Base-by-base conservation (phyloP, 2,113 vertebrate genomes). In the Acanthisitta chloris region DNA sequence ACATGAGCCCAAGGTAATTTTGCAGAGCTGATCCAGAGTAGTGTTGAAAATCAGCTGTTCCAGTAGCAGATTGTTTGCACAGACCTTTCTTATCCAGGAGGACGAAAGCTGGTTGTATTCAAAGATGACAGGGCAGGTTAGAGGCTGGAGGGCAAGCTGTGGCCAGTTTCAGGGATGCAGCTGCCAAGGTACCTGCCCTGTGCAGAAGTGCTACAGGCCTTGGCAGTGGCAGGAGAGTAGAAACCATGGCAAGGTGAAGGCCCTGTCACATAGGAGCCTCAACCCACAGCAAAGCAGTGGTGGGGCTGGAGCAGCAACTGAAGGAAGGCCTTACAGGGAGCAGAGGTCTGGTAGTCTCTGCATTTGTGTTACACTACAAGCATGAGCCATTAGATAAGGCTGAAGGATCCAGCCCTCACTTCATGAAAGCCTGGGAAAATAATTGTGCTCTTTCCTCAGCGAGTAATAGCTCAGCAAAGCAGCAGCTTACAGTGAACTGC, bases 391-490 rank as follows among this genome's bases (percentile, higher is more conserved):
- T 78, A 46, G 65, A 49, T 67, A 88, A 88, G 40, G 57, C 14
- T 92, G 88, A 82, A 82, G 76, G 57, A 45, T 48, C 49, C 24
- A 14, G 40, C 57, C 54, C 69, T 82, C 0, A 0, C 72, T 78
- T 62, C 43, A 9, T 21, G 45, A 82, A 88, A 90, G 54, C 12
- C 1, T 88, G 45, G 36, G 80, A 90, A 58, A 92, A 83, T 57
- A 80, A 92, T 94, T 48, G 10, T 31, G 29, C 24, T 58, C 40
- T 46, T 71, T 67, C 55, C 71, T 90, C 64, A 58, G 86, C 86
- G 93, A 65, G 40, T 86, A 76, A 88, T 72, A 88, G 76, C 93
- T 90, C 66, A 83, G 33, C 26, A 59, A 58, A 80, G 64, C 74
- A 72, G 57, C 25, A 80, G 70, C 55, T 85, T 67, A 38, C 74